Base-by-base conservation (phyloP, 1,140 invertebrate genomes). In the Ctenoplectra terminalis region DNA sequence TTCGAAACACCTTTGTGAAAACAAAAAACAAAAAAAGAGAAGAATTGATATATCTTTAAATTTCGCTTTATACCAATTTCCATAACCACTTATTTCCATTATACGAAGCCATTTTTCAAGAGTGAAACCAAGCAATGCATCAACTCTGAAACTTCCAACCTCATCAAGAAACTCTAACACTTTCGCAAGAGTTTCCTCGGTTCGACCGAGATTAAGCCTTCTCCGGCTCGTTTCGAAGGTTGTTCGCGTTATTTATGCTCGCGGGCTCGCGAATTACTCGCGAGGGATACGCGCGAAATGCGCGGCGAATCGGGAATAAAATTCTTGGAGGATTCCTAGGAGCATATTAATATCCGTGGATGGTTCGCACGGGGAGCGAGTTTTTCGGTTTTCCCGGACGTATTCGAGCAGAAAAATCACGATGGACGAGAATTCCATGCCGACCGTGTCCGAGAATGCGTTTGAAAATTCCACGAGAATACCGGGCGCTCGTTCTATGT, bases 381-480 rank as follows among this genome's bases (percentile, higher is more conserved):
- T 84, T 72, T 76, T 80, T 73, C 63, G 54, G 40, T 60, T 60
- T 66, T 48, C 56, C 48, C 20, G 37, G 56, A 15, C 40, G 76
- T 13, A 70, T 70, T 40, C 76, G 66, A 46, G 71, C 46, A 52
- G 83, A 81, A 81, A 86, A 85, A 77, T 86, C 83, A 56, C 54
- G 84, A 85, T 58, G 66, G 46, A 43, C 63, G 64, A 11, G 77
- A 52, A 80, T 63, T 73, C 77, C 56, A 43, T n/a, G 77, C 71
- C 52, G 83, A 84, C 54, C 82, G 56, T 79, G 72, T 81, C 78
- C 83, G 58, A 73, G 79, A 82, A 86, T 72, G 84, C 78, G 74
- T 81, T 85, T 67, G 84, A 77, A 86, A 77, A 85, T 86, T 86
- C 78, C 71, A 54, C 34, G 63, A 58, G 50, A 74, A 81, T 84